These are phyloP conservation scores for Laothoe populi DNA, from an alignment of 2,888 invertebrate genomes.

Conservation along the genomic window DNA sequence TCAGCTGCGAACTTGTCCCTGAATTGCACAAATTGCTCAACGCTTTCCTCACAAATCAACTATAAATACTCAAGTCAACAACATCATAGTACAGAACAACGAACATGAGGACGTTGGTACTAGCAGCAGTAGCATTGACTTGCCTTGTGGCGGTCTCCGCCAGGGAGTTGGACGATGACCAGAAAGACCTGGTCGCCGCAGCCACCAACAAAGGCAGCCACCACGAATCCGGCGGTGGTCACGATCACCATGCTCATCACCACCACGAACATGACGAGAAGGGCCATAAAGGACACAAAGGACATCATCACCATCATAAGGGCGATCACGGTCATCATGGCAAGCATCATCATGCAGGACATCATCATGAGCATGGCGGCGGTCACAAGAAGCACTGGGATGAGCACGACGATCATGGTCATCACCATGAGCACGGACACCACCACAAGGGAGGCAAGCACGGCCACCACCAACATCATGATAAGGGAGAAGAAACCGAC, in stretches of 20 bases:
- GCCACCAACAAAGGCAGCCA: conserved; percentile 68
- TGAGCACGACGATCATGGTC: conserved; percentile 72
- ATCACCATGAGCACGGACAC: conserved; percentile 76
- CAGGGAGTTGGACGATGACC: conserved; percentile 67
- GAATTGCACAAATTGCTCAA: conserved; percentile 70
- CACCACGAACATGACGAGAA: conserved; percentile 75
- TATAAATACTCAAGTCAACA: conserved; percentile 71
- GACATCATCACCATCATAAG: conserved; percentile 78
- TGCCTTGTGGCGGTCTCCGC: conserved; percentile 74
- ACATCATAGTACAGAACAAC: conserved; percentile 54
- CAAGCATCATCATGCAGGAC: conserved; percentile 73
- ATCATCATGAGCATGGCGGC: conserved; percentile 75
- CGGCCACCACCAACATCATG: conserved; percentile 75
- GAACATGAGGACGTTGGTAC: conserved; percentile 70
- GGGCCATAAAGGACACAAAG: conserved; percentile 77
- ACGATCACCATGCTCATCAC: conserved; percentile 75
- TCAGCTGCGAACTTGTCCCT: conserved; percentile 62
- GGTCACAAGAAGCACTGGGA: conserved; percentile 77
- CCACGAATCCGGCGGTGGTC: conserved; percentile 73
- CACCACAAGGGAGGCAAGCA: conserved; percentile 79
- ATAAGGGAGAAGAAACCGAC: conserved; percentile 75
- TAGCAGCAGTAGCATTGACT: conserved; percentile 62
- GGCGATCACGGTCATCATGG: conserved; percentile 76
- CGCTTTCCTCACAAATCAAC: conserved; percentile 70
- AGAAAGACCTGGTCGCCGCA: conserved; percentile 73